A percentile compares a stretch with the other conserved stretches of the same genome.
phyloP scores from a whole-genome alignment of 2,113 vertebrate genomes.

The Onychostruthus taczanowskii region DNA sequence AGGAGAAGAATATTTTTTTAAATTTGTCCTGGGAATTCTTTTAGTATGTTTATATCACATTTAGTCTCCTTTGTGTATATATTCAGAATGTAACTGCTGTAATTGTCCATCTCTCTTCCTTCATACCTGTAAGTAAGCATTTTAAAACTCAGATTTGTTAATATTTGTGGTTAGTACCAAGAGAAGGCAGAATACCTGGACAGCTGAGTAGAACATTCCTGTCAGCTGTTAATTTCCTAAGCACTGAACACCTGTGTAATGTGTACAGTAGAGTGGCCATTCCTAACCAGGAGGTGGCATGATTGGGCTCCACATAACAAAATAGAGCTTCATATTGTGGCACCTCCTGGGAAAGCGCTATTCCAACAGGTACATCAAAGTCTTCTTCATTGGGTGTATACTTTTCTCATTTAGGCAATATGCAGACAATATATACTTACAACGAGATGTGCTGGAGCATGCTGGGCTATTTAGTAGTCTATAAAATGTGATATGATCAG shows the following conservation, averaged over 20 bases:
- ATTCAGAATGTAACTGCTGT: background rate
- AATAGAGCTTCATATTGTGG: background rate
- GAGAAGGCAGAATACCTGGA: background rate
- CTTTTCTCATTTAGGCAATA: background rate
- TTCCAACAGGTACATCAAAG: background rate
- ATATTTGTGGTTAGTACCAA: background rate
- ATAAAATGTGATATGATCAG: background rate
- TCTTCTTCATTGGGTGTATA: background rate
- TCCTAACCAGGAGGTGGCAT: slow-evolving; percentile 48
- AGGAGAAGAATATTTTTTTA: background rate
- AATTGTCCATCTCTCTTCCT: background rate
- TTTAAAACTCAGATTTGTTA: background rate
- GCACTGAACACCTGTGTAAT: background rate
- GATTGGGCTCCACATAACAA: slow-evolving; percentile 7
- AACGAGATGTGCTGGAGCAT: background rate
- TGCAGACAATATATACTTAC: background rate
- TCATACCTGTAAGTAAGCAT: background rate
- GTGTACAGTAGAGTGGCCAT: background rate
- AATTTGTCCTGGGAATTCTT: background rate
- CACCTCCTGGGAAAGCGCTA: background rate
- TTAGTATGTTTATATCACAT: background rate
- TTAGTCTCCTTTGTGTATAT: background rate
- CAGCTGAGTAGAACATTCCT: background rate
- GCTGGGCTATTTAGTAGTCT: background rate
- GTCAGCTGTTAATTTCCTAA: background rate